Conservation (phyloP, 2,797 vertebrate species). For the Leucoraja ocellata region DNA sequence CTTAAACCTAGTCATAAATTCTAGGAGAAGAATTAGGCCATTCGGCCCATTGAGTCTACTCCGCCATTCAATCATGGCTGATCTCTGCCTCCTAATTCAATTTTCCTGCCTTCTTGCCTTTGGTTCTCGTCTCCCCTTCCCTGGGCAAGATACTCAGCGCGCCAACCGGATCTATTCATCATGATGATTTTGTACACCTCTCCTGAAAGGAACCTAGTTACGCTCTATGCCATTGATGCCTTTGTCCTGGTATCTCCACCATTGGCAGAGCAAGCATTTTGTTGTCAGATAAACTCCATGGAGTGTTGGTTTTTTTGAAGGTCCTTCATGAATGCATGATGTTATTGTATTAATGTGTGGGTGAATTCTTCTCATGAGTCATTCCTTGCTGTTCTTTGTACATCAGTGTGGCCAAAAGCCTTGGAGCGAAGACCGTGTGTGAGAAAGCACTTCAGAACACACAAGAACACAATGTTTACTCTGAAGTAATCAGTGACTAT, state of each 20-base stretch:
- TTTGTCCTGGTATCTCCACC: neutral
- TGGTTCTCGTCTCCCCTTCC: neutral
- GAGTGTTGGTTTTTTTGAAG: neutral
- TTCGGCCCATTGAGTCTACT: too few relatives aligned
- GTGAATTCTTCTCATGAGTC: neutral
- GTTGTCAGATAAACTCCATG: neutral
- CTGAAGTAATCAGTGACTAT: conserved; percentile 71
- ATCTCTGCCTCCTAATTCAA: too few relatives aligned
- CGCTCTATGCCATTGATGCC: neutral
- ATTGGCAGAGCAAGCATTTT: neutral
- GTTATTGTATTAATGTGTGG: neutral
- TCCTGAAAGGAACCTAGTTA: neutral
- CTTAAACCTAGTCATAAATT: too few relatives aligned
- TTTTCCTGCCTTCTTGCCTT: too few relatives aligned
- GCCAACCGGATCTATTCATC: too few relatives aligned
- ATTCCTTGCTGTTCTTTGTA: neutral
- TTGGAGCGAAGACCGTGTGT: conserved; percentile 72
- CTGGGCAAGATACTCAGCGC: too few relatives aligned
- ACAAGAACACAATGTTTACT: conserved; percentile 61
- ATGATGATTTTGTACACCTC: too few relatives aligned
- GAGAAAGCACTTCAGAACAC: conserved; percentile 67
- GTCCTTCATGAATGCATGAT: neutral
- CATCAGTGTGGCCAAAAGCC: conserved; percentile 70
- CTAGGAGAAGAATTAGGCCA: too few relatives aligned
- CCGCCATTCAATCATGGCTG: too few relatives aligned